phyloP scores from a whole-genome alignment of 2,888 invertebrate genomes.

The Sminthurides aquaticus region DNA sequence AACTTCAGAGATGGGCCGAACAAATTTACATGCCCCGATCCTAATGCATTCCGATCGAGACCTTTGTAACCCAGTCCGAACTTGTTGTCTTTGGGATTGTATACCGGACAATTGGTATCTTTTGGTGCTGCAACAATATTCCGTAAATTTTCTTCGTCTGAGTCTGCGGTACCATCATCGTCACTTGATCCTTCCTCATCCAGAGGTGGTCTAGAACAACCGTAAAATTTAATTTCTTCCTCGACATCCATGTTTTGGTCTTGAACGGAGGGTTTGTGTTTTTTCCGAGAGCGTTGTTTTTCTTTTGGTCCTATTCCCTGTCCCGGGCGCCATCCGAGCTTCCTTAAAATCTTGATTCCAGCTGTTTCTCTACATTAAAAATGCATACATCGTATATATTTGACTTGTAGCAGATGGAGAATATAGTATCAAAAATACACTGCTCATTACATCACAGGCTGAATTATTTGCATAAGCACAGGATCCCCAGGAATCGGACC shows the following conservation, averaged over 20 bases:
- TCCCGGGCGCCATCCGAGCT: constrained; percentile 88
- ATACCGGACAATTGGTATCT: constrained; percentile 67
- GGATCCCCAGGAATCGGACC: constrained; percentile 59
- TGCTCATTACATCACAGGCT: constrained; percentile 54
- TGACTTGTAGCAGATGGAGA: too few species aligned
- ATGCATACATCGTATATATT: background rate
- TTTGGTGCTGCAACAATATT: constrained; percentile 56
- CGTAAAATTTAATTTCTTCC: constrained; percentile 50
- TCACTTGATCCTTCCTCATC: constrained; percentile 50
- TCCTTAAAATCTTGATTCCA: constrained; percentile 73
- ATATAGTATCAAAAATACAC: too few species aligned
- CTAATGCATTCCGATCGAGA: constrained; percentile 59
- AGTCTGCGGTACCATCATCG: constrained; percentile 46
- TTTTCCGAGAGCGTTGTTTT: constrained; percentile 48
- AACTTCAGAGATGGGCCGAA: constrained; percentile 52
- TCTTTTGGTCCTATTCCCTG: constrained; percentile 69
- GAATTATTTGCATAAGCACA: constrained; percentile 61
- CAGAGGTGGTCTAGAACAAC: constrained; percentile 45
- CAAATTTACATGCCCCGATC: constrained; percentile 49
- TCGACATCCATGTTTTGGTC: background rate
- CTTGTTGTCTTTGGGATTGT: constrained; percentile 68
- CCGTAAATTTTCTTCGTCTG: constrained; percentile 31
- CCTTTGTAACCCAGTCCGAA: constrained; percentile 74
- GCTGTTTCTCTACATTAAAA: constrained; percentile 67
- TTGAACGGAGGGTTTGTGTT: constrained; percentile 22